Base-by-base conservation (phyloP, 2,888 invertebrate genomes). In the Lycia hirtaria region DNA sequence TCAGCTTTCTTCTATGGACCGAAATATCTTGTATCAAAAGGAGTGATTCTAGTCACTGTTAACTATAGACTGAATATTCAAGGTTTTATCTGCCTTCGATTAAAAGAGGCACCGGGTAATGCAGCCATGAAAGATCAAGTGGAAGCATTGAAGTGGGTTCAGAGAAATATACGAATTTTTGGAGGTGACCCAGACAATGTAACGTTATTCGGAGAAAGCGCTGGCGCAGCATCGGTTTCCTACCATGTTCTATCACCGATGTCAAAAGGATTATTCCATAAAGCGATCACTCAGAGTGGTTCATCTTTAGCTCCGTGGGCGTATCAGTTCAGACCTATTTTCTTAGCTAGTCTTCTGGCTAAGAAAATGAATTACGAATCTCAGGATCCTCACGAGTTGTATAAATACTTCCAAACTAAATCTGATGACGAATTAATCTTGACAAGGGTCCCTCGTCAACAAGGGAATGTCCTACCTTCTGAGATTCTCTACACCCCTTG, bases 151-250 rank as follows among this genome's bases (percentile, higher is more conserved):
- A 80, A 68, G 61, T 89, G 88, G 88, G 72, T 88, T 3, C 72
- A 76, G 54, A 75, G 61, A 22, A 88, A 89, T 63, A 86, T 88
- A 1, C 64, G 49, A 20, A 73, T 69, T 1, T 86, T 88, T 54
- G 88, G 88, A 2, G 88, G 88, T 3, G 83, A 89, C 58, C 78
- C 82, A 7, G 77, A 83, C 9, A 85, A 79, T 22, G 81, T 88
- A 0, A 88, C 87, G 0, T 60, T 88, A 40, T 86, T 89, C 56
- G 90, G 90, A 0, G 89, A 89, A 62, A 90, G 90, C 40, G 90
- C 90, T 51, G 90, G 90, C 1, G 81, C 73, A 0, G 72, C 79
- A 0, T 81, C 90, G 0, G 83, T 88, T 1, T 88, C 90, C 0
- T 84, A 70, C 12, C 88, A 87, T 14, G 43, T 87, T 1, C 58